Evolutionary conservation across 2,113 vertebrate species (phyloP), one percentile per base, ranked within the genome.

Genomic region (Canis aureus): DNA sequence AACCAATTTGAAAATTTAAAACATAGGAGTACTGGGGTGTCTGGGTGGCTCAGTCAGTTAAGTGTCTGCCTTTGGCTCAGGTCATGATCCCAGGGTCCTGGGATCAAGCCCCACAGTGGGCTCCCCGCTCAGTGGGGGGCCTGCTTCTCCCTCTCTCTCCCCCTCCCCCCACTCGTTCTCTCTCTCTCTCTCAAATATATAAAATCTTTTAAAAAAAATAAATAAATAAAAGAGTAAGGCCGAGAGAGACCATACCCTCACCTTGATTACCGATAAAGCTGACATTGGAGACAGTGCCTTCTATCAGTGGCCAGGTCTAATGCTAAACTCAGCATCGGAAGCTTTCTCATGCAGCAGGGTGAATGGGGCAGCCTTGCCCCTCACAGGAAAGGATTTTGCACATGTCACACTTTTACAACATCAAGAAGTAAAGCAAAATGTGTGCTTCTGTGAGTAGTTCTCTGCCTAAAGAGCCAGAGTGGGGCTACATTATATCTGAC

Each of bases 401-500:
- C 3, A 0, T 2, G 15, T 64, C 57, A 11, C 38, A 43, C 51
- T 32, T 3, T 32, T 3, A 22, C 1, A 15, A 12, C 23, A 0
- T 0, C 6, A 10, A 71, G n/a, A 71, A 60, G 25, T 11, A 23
- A 27, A 67, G 35, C 64, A 4, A 35, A 64, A 8, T 10, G 1
- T 0, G 4, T 8, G 83, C 69, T 32, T 0, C 38, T 8, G 15
- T 19, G 51, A 22, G 17, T 23, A 55, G 43, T 57, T 29, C 88
- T 38, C 71, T 27, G 60, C 88, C 43, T 0, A 19, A 32, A 69
- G 16, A 92, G 29, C 83, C 15, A 13, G 23, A 29, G 8, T 2
- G 2, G 1, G 12, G 27, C 32, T 5, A 0, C 1, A 3, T 17
- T 0, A 5, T 2, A 0, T 32, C 49, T 27, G 51, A 43, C 43